These are phyloP conservation scores for Sepiola atlantica DNA, from an alignment of 2,888 invertebrate species.

Conservation along the genomic window DNA sequence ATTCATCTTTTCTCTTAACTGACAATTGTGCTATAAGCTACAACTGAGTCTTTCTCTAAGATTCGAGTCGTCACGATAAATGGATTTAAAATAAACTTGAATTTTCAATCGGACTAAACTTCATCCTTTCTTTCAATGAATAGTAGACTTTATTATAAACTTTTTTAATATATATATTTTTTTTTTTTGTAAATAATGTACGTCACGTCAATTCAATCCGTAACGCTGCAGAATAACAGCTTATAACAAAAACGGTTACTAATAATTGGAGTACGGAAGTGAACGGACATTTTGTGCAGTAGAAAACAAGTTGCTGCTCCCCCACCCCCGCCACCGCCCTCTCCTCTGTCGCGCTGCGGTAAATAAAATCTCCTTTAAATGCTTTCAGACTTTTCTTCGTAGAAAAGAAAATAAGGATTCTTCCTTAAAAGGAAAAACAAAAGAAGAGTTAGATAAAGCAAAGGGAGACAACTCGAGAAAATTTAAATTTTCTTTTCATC, in stretches of 20 bases:
- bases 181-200: no score
- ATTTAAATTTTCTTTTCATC: background rate
- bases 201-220: no score
- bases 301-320: background rate
- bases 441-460: background rate
- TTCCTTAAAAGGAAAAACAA: background rate
- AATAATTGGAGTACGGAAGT: background rate
- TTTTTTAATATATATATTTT: no score
- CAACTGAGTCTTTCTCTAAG: no score
- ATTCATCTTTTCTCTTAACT: background rate
- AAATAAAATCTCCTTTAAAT: background rate
- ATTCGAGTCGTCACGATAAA: no score
- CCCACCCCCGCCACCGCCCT: background rate
- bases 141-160: no score
- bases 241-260: background rate
- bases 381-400: background rate
- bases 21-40: background rate
- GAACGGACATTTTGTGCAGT: background rate
- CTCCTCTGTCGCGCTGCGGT: background rate
- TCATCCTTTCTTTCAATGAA: no score
- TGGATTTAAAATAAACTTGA: no score
- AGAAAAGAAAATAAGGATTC: background rate
- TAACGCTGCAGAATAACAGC: background rate
- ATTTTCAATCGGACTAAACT: no score
- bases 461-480: constrained; percentile 10